A percentile compares a stretch with the other conserved stretches of the same genome.
phyloP scores from a whole-genome alignment of 2,113 vertebrate genomes.

The Gnathonemus echidnorhynchus region DNA sequence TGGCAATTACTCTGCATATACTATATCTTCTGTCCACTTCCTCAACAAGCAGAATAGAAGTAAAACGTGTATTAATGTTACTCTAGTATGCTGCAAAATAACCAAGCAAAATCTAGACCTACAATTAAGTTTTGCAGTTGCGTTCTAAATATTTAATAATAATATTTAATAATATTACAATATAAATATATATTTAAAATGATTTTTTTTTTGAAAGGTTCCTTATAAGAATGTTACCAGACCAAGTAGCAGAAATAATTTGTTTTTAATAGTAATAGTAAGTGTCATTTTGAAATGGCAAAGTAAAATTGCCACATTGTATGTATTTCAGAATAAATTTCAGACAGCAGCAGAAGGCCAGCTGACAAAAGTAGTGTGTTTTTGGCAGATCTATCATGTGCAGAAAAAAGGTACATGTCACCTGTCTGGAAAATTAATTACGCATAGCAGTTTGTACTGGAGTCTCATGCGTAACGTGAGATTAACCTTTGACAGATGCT shows the following conservation, averaged over 20 bases:
- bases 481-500: neutral
- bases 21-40: neutral
- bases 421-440: neutral
- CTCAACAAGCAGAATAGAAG: neutral
- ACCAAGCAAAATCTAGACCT: neutral
- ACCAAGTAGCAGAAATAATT: neutral
- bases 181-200: too few relatives aligned
- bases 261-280: neutral
- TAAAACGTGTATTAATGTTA: neutral
- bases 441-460: neutral
- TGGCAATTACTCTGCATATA: neutral
- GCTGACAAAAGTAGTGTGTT: neutral
- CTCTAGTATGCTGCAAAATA: neutral
- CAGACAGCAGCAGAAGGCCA: neutral
- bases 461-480: neutral
- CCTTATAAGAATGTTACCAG: neutral
- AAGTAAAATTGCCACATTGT: neutral
- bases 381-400: neutral
- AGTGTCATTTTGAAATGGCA: neutral
- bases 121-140: neutral
- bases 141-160: neutral
- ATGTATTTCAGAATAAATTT: neutral
- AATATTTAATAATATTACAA: neutral
- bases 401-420: neutral
- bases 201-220: neutral